Evolutionary conservation across 1,140 invertebrate genomes (phyloP), one percentile per base, ranked within the genome.

Genomic region (Drosophila pseudoananassae): DNA sequence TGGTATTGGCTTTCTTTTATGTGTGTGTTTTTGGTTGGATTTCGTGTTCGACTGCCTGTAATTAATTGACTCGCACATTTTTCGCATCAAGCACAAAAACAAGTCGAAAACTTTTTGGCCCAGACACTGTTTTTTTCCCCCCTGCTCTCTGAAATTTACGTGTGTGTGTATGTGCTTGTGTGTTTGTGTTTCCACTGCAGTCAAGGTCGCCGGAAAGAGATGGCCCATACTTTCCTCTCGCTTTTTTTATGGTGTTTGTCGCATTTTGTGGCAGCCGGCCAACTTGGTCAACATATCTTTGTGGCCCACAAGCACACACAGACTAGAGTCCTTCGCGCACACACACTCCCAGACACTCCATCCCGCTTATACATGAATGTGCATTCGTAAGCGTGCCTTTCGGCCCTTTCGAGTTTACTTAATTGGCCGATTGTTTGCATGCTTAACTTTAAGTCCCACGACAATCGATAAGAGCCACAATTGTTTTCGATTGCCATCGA

Each of bases 11-110:
- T 33, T 10, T 33, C 31, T 9, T 33, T 33, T 53, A 17, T 38
- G 15, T 33, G 9, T 31, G 17, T 29, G 38, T 12, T 36, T 8
- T 45, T 31, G 49, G 40, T 51, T 7, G 50, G 38, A 14, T 49
- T 71, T 17, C 53, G 59, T 64, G 36, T 33, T 66, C 23, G 60
- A 45, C 55, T 74, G 75, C 55, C 71, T 87, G 82, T 87, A 88
- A 87, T 87, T 87, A 88, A 87, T 87, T 88, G 82, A 85, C 78
- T 85, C 74, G 52, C 69, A 81, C 65, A 69, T 69, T 85, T 87
- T 85, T 81, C 64, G 46, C 82, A 70, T 85, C 64, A 55, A 66
- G 61, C 57, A 64, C 51, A 77, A 85, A 77, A 79, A 71, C 56
- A 69, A 77, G 55, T 47, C 50, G 55, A 51, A 57, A 69, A 74